phyloP scores from a whole-genome alignment of 2,888 invertebrate genomes.

The Coremacera marginata region DNA sequence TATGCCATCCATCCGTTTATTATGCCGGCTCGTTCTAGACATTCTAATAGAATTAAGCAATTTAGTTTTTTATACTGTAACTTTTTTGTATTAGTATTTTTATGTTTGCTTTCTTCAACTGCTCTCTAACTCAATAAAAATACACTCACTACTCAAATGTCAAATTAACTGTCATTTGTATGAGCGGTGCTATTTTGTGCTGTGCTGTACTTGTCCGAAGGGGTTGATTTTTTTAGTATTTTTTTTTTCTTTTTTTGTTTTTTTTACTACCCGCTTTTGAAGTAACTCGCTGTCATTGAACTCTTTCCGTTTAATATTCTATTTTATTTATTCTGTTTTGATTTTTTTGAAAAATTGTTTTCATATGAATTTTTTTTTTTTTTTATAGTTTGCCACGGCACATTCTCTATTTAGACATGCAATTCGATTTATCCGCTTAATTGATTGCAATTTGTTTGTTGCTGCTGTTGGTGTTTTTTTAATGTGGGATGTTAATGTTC shows the following conservation, averaged over 20 bases:
- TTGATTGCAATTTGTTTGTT: constrained; percentile 12
- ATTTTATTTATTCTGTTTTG: background rate
- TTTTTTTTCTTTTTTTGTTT: background rate
- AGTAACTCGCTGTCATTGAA: constrained; percentile 27
- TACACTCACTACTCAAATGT: constrained; percentile 41
- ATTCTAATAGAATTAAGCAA: constrained; percentile 53
- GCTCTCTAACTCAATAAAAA: constrained; percentile 33
- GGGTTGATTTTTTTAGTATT: constrained; percentile 23
- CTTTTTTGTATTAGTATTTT: constrained; percentile 29
- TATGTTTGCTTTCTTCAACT: constrained; percentile 25
- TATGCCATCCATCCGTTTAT: background rate
- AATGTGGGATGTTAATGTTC: background rate
- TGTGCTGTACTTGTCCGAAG: constrained; percentile 12
- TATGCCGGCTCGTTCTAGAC: background rate
- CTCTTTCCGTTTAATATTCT: background rate
- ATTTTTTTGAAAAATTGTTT: constrained; percentile 24
- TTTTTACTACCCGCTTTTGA: background rate
- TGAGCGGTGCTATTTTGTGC: constrained; percentile 12
- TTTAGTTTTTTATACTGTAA: constrained; percentile 41
- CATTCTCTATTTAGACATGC: background rate
- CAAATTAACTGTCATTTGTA: constrained; percentile 43
- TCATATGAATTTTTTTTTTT: background rate
- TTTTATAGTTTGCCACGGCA: background rate
- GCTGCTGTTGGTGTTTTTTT: background rate
- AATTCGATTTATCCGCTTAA: background rate